Evolutionary conservation across 2,113 vertebrate species (phyloP).

Genomic region (Chionis minor): DNA sequence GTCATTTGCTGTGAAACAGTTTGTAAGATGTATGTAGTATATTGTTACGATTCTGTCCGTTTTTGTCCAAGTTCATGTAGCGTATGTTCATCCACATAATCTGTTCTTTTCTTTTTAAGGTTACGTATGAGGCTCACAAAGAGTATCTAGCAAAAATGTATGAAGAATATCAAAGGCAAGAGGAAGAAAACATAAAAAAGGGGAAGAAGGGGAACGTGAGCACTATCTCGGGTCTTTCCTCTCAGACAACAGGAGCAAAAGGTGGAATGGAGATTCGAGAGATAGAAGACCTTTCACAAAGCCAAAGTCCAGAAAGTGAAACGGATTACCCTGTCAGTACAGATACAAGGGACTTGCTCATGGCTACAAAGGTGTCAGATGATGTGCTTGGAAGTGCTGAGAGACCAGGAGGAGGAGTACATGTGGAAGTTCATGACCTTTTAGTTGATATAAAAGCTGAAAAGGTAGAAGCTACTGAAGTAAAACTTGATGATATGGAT

Average conservation of each 20-base stretch:
- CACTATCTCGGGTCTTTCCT: constrained; percentile 96
- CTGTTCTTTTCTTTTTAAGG: constrained; percentile 71
- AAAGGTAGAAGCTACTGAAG: constrained; percentile 98
- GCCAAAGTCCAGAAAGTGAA: constrained; percentile 97
- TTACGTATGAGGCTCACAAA: constrained; percentile 98
- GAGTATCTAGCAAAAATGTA: constrained; percentile 99
- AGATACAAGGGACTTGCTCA: constrained; percentile 88
- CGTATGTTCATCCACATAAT: not conserved
- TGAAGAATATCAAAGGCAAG: constrained; percentile 97
- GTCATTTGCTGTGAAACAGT: not conserved
- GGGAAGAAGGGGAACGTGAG: constrained; percentile 97
- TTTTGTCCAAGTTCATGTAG: not conserved
- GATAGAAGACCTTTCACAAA: constrained; percentile 93
- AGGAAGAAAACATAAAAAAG: constrained; percentile 98
- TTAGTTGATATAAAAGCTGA: constrained; percentile 96
- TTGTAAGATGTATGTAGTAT: not conserved
- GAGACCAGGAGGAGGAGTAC: constrained; percentile 80
- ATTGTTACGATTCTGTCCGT: not conserved
- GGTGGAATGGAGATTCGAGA: constrained; percentile 92
- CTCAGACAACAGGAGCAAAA: constrained; percentile 88
- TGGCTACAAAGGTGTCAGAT: constrained; percentile 85
- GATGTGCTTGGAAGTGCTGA: constrained; percentile 77
- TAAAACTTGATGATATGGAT: constrained; percentile 97
- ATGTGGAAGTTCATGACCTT: constrained; percentile 96
- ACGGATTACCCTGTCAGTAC: constrained; percentile 89